These are phyloP conservation scores for Heterodera schachtii DNA, from an alignment of 1,140 invertebrate species.

Conservation along the genomic window DNA sequence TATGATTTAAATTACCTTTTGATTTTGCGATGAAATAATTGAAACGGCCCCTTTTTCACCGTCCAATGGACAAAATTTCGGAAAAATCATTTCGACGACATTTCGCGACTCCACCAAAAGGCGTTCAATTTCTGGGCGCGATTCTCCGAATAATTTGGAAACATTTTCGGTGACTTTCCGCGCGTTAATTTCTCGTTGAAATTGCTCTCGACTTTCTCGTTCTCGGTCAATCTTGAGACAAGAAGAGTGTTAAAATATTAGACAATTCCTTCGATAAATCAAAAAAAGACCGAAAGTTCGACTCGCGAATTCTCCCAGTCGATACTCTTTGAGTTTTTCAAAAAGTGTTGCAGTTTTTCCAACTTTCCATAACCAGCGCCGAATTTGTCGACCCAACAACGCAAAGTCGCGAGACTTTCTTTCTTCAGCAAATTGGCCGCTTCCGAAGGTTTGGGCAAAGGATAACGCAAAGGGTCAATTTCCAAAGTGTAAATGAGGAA, in stretches of 20 bases:
- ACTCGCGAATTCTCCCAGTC: conserved; percentile 40
- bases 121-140: conserved; percentile 38
- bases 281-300: conserved; percentile 41
- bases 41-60: not conserved
- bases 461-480: conserved; percentile 56
- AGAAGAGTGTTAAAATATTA: not conserved
- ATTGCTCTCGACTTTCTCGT: conserved; percentile 48
- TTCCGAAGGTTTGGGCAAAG: conserved; percentile 39
- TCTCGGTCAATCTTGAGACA: conserved; percentile 46
- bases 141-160: conserved; percentile 32
- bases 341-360: conserved; percentile 47
- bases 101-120: conserved; percentile 26
- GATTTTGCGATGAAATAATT: not conserved
- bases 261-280: not conserved
- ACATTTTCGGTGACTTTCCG: conserved; percentile 49
- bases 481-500: conserved; percentile 52
- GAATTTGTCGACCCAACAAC: conserved; percentile 54
- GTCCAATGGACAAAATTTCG: conserved; percentile 36
- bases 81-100: conserved; percentile 50
- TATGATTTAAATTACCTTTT: not conserved
- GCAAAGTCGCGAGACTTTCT: conserved; percentile 51
- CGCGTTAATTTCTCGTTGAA: conserved; percentile 35
- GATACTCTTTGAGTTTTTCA: conserved; percentile 48
- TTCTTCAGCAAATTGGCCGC: conserved; percentile 48
- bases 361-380: conserved; percentile 43